These are phyloP conservation scores for Meda fulgida DNA, from an alignment of 2,797 vertebrate species.

Conservation along the genomic window DNA sequence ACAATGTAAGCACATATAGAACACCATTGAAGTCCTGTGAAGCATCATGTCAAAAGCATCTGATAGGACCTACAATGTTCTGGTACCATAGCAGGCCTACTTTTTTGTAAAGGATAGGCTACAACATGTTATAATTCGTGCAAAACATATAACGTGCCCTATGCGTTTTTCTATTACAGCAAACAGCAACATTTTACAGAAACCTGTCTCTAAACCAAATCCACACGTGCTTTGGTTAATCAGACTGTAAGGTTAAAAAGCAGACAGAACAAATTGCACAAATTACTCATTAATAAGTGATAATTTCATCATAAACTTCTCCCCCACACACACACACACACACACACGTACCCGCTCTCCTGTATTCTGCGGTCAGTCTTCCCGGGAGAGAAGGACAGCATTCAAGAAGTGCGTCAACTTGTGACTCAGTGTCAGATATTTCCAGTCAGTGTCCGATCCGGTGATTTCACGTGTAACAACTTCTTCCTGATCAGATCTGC, in stretches of 20 bases:
- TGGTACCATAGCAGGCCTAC: background rate
- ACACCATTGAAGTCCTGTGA: background rate
- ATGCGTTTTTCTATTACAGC: background rate
- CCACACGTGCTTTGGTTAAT: background rate
- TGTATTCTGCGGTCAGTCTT: background rate
- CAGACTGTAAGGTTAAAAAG: background rate
- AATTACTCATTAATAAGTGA: background rate
- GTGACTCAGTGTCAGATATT: slow-evolving; percentile 54
- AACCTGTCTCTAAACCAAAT: background rate
- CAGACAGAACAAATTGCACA: background rate
- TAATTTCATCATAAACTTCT: background rate
- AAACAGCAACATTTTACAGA: background rate
- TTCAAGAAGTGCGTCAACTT: background rate
- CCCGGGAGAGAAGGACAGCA: background rate
- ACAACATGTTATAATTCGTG: background rate
- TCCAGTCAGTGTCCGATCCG: slow-evolving; percentile 43
- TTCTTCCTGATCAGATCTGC: slow-evolving; percentile 51
- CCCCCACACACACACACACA: background rate
- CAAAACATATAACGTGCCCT: background rate
- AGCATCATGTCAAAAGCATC: background rate
- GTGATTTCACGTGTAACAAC: slow-evolving; percentile 66
- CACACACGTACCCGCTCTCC: slow-evolving; percentile 7
- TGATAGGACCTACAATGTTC: background rate
- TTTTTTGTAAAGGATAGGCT: background rate
- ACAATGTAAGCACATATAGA: background rate